Evolutionary conservation across 2,797 vertebrate genomes (phyloP), one percentile per base, ranked within the genome.

Genomic region (Triplophysa bombifrons): DNA sequence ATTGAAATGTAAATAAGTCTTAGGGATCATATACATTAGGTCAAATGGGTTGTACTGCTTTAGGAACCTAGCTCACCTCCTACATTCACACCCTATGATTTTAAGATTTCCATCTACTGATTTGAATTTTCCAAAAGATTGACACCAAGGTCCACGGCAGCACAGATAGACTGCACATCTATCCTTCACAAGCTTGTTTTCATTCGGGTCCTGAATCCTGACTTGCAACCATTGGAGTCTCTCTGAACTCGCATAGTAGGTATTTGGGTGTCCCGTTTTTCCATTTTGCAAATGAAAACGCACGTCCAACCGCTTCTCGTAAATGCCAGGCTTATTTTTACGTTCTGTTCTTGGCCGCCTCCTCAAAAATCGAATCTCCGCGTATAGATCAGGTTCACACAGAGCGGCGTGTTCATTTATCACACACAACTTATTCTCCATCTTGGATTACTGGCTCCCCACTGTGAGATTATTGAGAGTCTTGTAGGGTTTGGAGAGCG

Each of bases 401-500:
- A 44, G 25, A 56, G 69, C 19, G 6, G 16, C 53, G 50, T 80
- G 51, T 72, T 72, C 58, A 56, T 80, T 65, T 67, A 65, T 66
- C 61, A 58, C 70, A 66, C 69, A 56, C 51, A 66, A 67, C 50
- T 58, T 80, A 46, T 73, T 67, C 50, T 80, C 60, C 70, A 58
- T 80, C 61, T 80, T 80, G 78, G 61, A 73, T 80, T 73, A 80
- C 69, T 50, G 60, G 58, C 38, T 73, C 61, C 77, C 69, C 78
- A 66, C 70, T 80, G 60, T 50, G 78, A 66, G 78, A 65, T 79
- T 53, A 60, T 77, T 55, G 38, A 60, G 60, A 64, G 48, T 78
- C 80, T 86, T 84, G 84, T 27, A 34, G 69, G 20, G 60, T 74
- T 34, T 68, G 56, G 84, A 86, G 85, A 83, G 79, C 84, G 85